phyloP scores from a whole-genome alignment of 2,888 invertebrate genomes.

The Subacronicta megacephala region DNA sequence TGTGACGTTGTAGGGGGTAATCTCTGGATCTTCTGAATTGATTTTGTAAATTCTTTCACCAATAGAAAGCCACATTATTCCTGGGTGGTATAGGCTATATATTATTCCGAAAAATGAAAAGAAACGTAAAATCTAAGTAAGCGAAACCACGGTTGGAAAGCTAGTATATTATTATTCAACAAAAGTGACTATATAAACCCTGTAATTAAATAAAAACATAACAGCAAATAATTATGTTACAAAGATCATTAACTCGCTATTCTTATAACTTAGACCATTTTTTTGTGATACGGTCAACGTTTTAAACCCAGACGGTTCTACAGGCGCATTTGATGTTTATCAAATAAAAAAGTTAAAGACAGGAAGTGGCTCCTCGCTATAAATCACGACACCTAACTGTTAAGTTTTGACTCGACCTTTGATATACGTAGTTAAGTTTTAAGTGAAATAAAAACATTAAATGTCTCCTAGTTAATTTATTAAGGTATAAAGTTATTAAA shows the following conservation, averaged over 20 bases:
- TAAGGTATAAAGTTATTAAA: slow-evolving; percentile 15
- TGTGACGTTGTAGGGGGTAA: no score
- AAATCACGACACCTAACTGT: slow-evolving; percentile 72
- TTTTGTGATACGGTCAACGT: slow-evolving; percentile 44
- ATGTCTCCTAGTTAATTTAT: slow-evolving; percentile 46
- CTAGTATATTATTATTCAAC: no score
- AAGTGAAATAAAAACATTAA: slow-evolving; percentile 54
- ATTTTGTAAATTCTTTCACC: no score
- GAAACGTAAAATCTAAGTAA: no score
- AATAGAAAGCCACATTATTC: no score
- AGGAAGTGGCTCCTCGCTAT: slow-evolving; percentile 74
- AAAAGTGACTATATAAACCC: no score
- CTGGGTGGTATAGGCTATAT: no score
- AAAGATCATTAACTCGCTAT: neutral
- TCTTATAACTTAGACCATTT: slow-evolving; percentile 48
- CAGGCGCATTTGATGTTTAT: slow-evolving; percentile 71
- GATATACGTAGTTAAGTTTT: slow-evolving; percentile 50
- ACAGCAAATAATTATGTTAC: neutral
- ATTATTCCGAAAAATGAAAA: no score
- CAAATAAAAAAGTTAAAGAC: slow-evolving; percentile 67
- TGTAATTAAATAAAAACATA: neutral
- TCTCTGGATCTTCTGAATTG: no score
- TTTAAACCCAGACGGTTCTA: slow-evolving; percentile 66
- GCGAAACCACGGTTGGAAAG: no score
- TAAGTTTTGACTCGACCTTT: slow-evolving; percentile 71